Conservation (phyloP, 2,888 invertebrate species). For the Aradus depressus region DNA sequence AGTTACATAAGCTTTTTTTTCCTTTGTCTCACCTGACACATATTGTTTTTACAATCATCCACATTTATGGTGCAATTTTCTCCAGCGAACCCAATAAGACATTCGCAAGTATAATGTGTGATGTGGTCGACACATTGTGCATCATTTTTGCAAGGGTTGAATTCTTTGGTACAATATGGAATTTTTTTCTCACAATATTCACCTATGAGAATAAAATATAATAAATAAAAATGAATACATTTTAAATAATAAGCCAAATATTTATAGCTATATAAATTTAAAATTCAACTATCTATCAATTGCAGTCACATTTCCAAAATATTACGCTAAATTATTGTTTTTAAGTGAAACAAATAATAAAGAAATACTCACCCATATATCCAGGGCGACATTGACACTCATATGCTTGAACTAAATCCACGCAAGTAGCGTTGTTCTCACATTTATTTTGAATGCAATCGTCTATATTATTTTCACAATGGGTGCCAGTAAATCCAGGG, state of each 20-base stretch:
- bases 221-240: constrained; percentile 6
- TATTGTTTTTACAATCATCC: constrained; percentile 87
- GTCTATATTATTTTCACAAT: constrained; percentile 93
- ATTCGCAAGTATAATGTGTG: constrained; percentile 78
- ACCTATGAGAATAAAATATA: constrained; percentile 42
- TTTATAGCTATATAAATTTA: no score
- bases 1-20: no score
- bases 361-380: constrained; percentile 54
- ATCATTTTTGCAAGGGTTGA: constrained; percentile 90
- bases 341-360: no score
- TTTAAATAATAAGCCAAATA: not conserved
- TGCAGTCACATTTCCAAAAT: no score
- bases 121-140: constrained; percentile 78
- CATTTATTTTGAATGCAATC: constrained; percentile 84
- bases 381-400: constrained; percentile 80
- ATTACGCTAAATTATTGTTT: no score
- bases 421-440: constrained; percentile 88
- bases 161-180: constrained; percentile 82
- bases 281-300: no score
- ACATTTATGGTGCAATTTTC: constrained; percentile 89
- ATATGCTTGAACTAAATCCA: constrained; percentile 82
- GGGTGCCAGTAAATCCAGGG: constrained; percentile 82
- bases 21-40: constrained; percentile 71
- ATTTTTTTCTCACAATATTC: constrained; percentile 88
- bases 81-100: constrained; percentile 76